These are phyloP conservation scores for Pelobates cultripes DNA, from an alignment of 2,797 vertebrate species.

Conservation along the genomic window DNA sequence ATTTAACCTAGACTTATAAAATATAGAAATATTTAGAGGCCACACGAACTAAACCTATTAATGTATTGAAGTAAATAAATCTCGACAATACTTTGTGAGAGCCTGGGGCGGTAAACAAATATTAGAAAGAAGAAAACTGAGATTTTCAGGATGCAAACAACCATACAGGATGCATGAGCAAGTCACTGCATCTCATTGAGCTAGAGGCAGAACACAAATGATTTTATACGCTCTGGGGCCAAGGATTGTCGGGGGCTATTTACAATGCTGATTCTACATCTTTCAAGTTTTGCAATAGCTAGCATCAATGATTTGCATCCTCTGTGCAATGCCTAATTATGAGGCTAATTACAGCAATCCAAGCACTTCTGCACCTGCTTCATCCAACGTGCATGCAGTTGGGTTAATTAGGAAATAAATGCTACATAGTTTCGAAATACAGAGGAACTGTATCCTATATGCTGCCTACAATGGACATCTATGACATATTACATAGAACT, in stretches of 20 bases:
- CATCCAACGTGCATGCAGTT: not conserved
- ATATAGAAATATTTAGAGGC: not conserved
- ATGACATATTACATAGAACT: too few species aligned
- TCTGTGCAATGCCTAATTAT: not conserved
- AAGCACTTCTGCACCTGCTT: not conserved
- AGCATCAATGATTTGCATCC: not conserved
- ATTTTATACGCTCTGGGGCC: not conserved
- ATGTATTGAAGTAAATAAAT: conserved; percentile 15
- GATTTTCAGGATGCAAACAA: not conserved
- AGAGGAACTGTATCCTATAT: too few species aligned
- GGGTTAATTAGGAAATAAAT: too few species aligned
- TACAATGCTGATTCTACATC: not conserved
- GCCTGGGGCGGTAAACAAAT: conserved; percentile 12
- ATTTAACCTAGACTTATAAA: too few species aligned
- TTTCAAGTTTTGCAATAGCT: not conserved
- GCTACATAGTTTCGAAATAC: too few species aligned
- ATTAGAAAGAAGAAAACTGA: conserved; percentile 3
- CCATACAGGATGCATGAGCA: not conserved
- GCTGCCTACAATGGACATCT: too few species aligned
- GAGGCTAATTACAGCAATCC: not conserved
- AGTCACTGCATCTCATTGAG: not conserved
- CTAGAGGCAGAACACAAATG: not conserved
- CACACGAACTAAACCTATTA: not conserved
- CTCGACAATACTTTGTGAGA: conserved; percentile 1
- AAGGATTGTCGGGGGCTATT: not conserved